phyloP scores from a whole-genome alignment of 2,888 invertebrate species.

The Drosophila paramelanica region DNA sequence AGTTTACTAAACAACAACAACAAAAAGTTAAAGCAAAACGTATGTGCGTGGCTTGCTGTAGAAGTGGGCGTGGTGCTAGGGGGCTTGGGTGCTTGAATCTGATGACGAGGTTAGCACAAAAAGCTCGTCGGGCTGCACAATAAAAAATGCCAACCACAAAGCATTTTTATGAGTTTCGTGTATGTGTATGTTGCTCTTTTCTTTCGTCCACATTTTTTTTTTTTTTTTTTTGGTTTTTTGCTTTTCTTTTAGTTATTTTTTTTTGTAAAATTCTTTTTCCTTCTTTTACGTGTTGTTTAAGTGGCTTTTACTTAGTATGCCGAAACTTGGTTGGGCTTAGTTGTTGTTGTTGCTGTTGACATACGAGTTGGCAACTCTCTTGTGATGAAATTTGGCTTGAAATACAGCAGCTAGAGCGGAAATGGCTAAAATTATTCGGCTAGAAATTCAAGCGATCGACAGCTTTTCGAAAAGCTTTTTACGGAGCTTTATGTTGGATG shows the following conservation, averaged over 20 bases:
- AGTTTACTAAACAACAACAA: slow-evolving; percentile 49
- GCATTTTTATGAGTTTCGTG: slow-evolving; percentile 75
- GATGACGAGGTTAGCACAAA: slow-evolving; percentile 44
- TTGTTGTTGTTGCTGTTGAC: slow-evolving; percentile 3
- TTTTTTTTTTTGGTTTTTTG: background rate
- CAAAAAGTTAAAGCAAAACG: slow-evolving; percentile 37
- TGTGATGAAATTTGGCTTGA: too few species aligned
- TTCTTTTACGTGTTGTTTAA: slow-evolving; percentile 28
- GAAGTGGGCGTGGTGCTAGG: background rate
- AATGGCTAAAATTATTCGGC: background rate
- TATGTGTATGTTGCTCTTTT: slow-evolving; percentile 43
- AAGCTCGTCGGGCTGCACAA: slow-evolving; percentile 46
- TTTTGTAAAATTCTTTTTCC: slow-evolving; percentile 1
- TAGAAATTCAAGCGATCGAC: background rate
- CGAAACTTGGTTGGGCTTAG: slow-evolving; percentile 21
- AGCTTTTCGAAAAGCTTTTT: background rate
- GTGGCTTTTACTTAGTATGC: slow-evolving; percentile 53
- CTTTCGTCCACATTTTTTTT: background rate
- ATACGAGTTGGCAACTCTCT: too few species aligned
- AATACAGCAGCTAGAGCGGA: too few species aligned
- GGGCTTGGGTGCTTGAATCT: slow-evolving; percentile 13
- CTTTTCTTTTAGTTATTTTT: slow-evolving; percentile 1
- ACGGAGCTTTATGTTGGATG: too few species aligned
- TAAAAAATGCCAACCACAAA: slow-evolving; percentile 76
- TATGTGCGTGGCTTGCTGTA: slow-evolving; percentile 29